Base-by-base conservation (phyloP, 2,797 vertebrate genomes). In the Propithecus perrieri region DNA sequence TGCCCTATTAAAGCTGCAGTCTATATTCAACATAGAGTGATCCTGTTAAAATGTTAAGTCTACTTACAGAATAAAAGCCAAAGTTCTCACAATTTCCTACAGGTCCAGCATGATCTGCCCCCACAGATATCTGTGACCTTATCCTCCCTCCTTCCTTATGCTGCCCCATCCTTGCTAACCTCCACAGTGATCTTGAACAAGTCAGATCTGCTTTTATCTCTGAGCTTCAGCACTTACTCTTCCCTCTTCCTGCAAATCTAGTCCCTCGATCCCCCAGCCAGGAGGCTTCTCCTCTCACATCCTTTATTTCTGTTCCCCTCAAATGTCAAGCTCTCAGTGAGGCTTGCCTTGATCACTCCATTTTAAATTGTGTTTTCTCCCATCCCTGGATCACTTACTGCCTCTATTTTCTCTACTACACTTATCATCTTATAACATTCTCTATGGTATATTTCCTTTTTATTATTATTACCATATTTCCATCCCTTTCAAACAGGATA, bases 261-360 rank as follows among this genome's bases (percentile, higher is more conserved):
- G 9, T 22, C 55, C 5, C 20, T 10, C 28, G 6, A 17, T 53
- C 35, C 26, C 12, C n/a, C 28, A 38, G 48, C 7, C 41, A 0
- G n/a, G 69, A 76, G 7, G 5, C 0, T 0, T 35, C 5, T 5
- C 6, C 43, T 50, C 5, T 13, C 7, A 53, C 17, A 20, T 3
- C 41, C 41, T 85, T 71, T 26, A 61, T 67, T 55, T 43, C 35
- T 41, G 26, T 46, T 50, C 12, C 35, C 41, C 35, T 75, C 26
- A 65, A 48, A 71, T 61, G 12, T 24, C n/a, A 89, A 10, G 38
- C 33, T 78, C 22, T 74, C 15, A 30, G 53, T 65, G 38, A 59
- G 65, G 18, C 41, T 72, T 69, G 18, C 26, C 24, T 26, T 81
- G 15, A 81, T 85, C 9, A 26, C 14, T 69, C 17, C 55, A 53